These are phyloP conservation scores for Hemiscyllium ocellatum DNA, from an alignment of 2,113 vertebrate genomes.

Conservation along the genomic window DNA sequence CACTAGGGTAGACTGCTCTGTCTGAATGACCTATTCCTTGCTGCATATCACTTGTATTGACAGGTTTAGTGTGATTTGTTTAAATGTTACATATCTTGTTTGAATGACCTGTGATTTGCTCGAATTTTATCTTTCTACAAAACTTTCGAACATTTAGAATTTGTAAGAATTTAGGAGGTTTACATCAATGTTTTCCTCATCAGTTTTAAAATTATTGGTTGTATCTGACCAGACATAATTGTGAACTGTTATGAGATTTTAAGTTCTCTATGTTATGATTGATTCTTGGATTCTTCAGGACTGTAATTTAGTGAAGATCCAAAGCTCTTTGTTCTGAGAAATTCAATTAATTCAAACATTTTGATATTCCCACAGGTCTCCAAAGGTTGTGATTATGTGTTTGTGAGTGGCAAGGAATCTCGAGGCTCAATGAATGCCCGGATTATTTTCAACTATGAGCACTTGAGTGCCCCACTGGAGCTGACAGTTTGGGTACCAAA, in stretches of 20 bases:
- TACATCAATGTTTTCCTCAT: not conserved
- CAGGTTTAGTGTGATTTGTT: not conserved
- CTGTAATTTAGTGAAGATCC: not conserved
- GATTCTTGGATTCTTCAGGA: not conserved
- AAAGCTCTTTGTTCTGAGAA: not conserved
- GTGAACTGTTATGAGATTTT: not conserved
- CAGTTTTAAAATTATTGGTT: not conserved
- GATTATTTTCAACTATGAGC: constrained; percentile 90
- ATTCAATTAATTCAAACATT: not conserved
- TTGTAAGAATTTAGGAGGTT: not conserved
- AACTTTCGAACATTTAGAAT: not conserved
- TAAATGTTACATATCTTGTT: not conserved
- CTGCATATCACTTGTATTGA: no score
- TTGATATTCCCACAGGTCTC: constrained; percentile 63
- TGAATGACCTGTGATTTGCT: not conserved
- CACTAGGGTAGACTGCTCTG: no score
- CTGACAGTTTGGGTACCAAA: constrained; percentile 96
- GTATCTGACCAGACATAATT: not conserved
- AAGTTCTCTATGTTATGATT: no score
- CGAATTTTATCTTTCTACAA: not conserved
- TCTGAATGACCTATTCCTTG: no score
- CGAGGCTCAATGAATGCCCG: constrained; percentile 87
- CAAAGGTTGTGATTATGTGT: constrained; percentile 94
- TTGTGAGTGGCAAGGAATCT: constrained; percentile 90
- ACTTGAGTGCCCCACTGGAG: constrained; percentile 82